Conservation (phyloP, 1,140 invertebrate genomes). For the Drosophila rhopaloa region DNA sequence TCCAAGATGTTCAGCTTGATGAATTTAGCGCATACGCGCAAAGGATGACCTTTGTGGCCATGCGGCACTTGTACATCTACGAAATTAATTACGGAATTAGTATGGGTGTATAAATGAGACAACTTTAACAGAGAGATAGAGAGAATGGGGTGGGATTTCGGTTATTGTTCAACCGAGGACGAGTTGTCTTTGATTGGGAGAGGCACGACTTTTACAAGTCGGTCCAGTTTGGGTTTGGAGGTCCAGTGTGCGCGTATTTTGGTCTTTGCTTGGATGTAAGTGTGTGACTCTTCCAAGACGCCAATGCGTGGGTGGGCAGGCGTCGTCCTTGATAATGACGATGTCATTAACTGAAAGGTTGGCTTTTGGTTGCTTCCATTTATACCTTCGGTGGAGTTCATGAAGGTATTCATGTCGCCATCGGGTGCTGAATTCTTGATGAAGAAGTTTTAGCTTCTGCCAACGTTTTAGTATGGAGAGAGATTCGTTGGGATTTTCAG, state of each 20-base stretch:
- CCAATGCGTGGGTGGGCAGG: not conserved
- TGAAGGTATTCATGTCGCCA: not conserved
- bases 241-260: not conserved
- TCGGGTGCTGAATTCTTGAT: not conserved
- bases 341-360: not conserved
- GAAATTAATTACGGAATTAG: not conserved
- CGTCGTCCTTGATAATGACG: not conserved
- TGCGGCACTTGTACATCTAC: not conserved
- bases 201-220: not conserved
- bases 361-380: not conserved
- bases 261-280: not conserved
- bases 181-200: not conserved
- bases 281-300: not conserved
- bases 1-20: not conserved
- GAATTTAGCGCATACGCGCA: not conserved
- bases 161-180: no score
- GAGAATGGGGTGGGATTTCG: no score
- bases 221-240: not conserved
- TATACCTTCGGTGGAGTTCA: conserved; percentile 1
- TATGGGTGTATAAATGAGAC: not conserved
- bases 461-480: not conserved
- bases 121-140: no score
- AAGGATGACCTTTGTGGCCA: not conserved
- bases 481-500: not conserved
- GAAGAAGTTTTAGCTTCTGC: not conserved